These are phyloP conservation scores for Marasmarcha lunaedactyla DNA, from an alignment of 2,888 invertebrate genomes.

Conservation along the genomic window DNA sequence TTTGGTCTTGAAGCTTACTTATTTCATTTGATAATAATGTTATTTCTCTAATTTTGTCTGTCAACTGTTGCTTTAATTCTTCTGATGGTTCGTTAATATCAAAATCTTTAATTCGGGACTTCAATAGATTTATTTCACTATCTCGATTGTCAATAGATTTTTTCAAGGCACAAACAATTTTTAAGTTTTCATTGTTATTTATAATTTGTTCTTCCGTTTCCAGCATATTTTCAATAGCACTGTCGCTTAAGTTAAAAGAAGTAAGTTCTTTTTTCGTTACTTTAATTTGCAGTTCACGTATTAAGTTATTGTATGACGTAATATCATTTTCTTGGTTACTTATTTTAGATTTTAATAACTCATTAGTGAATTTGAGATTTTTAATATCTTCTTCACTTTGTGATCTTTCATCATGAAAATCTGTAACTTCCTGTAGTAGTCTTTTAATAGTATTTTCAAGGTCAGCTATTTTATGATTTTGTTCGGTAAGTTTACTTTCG, in stretches of 20 bases:
- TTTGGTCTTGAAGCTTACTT: slow-evolving; percentile 21
- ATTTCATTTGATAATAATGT: too few relatives aligned
- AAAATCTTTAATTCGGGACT: slow-evolving; percentile 16
- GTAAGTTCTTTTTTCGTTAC: slow-evolving; percentile 27
- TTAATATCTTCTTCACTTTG: slow-evolving; percentile 34
- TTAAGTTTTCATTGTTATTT: slow-evolving; percentile 51
- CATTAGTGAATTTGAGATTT: slow-evolving; percentile 32
- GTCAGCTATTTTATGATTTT: slow-evolving; percentile 30
- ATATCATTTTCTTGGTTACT: slow-evolving; percentile 38
- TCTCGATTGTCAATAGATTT: slow-evolving; percentile 33
- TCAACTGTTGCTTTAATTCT: too few relatives aligned
- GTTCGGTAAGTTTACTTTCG: slow-evolving; percentile 29
- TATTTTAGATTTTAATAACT: slow-evolving; percentile 37
- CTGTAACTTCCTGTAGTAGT: slow-evolving; percentile 26
- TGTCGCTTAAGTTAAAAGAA: slow-evolving; percentile 25
- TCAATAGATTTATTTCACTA: slow-evolving; percentile 35
- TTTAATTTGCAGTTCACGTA: slow-evolving; percentile 42
- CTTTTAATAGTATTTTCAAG: slow-evolving; percentile 34
- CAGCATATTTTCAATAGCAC: slow-evolving; percentile 35
- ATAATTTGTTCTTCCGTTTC: slow-evolving; percentile 42
- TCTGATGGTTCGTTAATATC: neutral
- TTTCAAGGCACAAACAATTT: slow-evolving; percentile 41
- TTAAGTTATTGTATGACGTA: slow-evolving; percentile 34
- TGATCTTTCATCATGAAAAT: slow-evolving; percentile 28
- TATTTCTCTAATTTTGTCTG: too few relatives aligned